A percentile compares a stretch with the other conserved stretches of the same genome.
Evolutionary conservation across 2,113 vertebrate species (phyloP).

Genomic region (Reinhardtius hippoglossoides): DNA sequence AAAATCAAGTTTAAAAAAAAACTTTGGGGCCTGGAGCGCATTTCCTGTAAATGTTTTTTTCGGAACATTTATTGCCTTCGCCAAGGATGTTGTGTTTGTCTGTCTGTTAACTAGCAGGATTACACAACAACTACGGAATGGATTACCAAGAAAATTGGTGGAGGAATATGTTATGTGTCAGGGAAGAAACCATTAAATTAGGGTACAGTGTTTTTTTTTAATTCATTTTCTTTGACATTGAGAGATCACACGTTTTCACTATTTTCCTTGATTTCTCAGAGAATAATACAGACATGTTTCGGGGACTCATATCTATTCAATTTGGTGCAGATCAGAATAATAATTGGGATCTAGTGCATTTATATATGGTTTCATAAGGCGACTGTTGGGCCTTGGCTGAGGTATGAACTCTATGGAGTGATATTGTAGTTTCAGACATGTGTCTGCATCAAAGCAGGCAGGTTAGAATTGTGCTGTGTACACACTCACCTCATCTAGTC

Average conservation of each 20-base stretch:
- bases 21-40: not conserved
- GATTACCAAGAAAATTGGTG: too few relatives aligned
- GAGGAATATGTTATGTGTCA: too few relatives aligned
- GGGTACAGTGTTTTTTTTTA: not conserved
- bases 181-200: not conserved
- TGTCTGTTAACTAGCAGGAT: too few relatives aligned
- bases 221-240: not conserved
- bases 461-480: conserved; percentile 2
- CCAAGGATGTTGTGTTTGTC: not conserved
- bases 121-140: too few relatives aligned
- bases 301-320: too few relatives aligned
- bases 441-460: conserved; percentile 17
- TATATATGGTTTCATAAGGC: not conserved
- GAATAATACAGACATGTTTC: not conserved
- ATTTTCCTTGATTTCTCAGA: not conserved
- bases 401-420: not conserved
- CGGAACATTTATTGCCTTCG: not conserved
- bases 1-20: conserved; percentile 13
- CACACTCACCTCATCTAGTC: conserved; percentile 85
- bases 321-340: not conserved
- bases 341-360: not conserved
- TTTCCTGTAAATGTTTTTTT: not conserved
- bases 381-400: too few relatives aligned
- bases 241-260: not conserved
- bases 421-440: not conserved